Evolutionary conservation across 2,113 vertebrate species (phyloP).

Genomic region (Lepisosteus osseus): DNA sequence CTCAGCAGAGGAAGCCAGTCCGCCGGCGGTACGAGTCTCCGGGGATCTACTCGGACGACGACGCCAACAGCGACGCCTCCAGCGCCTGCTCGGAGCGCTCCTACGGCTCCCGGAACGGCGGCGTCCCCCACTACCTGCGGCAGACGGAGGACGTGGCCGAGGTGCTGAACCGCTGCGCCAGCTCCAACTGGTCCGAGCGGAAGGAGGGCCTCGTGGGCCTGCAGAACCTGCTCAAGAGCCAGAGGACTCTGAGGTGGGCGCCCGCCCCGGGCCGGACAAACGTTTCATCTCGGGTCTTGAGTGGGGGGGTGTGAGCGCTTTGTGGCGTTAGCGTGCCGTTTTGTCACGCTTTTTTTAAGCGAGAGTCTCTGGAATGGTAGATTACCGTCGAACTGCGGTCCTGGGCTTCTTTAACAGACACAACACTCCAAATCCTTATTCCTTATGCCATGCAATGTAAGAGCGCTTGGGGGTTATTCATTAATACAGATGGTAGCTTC

Average conservation of each 20-base stretch:
- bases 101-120: constrained; percentile 86
- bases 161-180: constrained; percentile 96
- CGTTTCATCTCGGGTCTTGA: not conserved
- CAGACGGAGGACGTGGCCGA: constrained; percentile 95
- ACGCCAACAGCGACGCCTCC: constrained; percentile 93
- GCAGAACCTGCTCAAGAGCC: constrained; percentile 94
- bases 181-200: constrained; percentile 97
- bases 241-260: constrained; percentile 86
- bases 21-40: constrained; percentile 89
- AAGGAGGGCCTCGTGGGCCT: constrained; percentile 94
- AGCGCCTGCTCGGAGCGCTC: constrained; percentile 96
- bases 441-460: no score
- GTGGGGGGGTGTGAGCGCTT: no score
- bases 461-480: no score
- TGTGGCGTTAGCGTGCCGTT: not conserved
- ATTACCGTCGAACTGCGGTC: no score
- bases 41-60: constrained; percentile 94
- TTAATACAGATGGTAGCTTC: no score
- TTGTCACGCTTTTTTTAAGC: not conserved
- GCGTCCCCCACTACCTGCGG: constrained; percentile 90
- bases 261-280: not conserved
- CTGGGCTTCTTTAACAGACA: no score
- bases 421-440: no score
- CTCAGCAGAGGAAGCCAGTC: constrained; percentile 82
- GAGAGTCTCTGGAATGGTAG: not conserved